Evolutionary conservation across 2,797 vertebrate genomes (phyloP), one percentile per base, ranked within the genome.

Genomic region (Glossophaga mutica): DNA sequence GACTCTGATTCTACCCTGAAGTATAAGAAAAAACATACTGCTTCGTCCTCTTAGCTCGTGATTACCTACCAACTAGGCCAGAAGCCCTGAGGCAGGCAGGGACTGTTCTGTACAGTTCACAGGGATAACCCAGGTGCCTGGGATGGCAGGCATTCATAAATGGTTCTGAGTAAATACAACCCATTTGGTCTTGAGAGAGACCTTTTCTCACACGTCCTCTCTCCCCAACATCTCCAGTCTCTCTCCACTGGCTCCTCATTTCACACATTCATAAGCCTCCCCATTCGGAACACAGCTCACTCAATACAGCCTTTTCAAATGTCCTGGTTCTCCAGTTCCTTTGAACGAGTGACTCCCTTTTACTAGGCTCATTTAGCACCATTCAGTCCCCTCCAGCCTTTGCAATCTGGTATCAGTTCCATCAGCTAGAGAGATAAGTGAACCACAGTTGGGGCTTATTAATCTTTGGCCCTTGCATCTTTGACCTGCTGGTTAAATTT

Each of bases 261-360:
- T 16, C 77, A 95, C 29, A 70, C 67, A 46, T 44, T 81, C 59
- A 73, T 19, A 59, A 82, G 32, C 59, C 52, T 95, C 22, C 78
- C 79, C 55, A 65, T 81, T 78, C n/a, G 83, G 87, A 84, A 85
- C 52, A 83, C 65, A 91, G 16, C 46, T 91, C 18, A 22, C 59
- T 85, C 70, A 50, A 86, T 70, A 76, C 22, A 24, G 34, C 59
- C 78, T 83, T 94, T 94, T 89, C 26, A 77, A 91, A 65, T 12
- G 52, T 46, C 68, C 74, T 46, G 9, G 19, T 88, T 96, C 82
- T 97, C 86, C 67, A n/a, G 44, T 81, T 78, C 46, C 68, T 94
- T 68, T 86, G 90, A 87, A n/a, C 81, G 92, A 59, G 11, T 68
- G 76, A 42, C 79, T 59, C 79, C 46, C 24, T 95, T 84, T 93